Base-by-base conservation (phyloP, 23 tunicate genomes). In the Botrylloides violaceus region DNA sequence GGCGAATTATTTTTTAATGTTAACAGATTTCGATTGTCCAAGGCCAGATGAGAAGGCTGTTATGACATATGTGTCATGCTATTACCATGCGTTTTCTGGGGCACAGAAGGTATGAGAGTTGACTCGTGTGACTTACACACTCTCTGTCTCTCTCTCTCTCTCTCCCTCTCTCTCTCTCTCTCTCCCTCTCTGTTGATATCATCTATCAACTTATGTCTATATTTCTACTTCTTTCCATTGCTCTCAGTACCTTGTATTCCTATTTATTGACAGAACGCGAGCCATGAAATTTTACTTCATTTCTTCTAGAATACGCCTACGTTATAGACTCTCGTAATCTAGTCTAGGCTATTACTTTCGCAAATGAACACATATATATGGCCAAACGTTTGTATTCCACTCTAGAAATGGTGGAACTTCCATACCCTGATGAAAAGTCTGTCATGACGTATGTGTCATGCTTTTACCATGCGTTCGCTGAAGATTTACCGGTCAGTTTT, bases 51-150 rank as follows among this genome's bases (percentile, higher is more conserved):
- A 95, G 72, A 65, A 86, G 49, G 99, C 99, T 2, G 66, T 95
- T n/a, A 95, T 95, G 99, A 95, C 99, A 3, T 95, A 95, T 58
- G 99, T 95, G 64, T 95, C 99, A 31, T 95, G 99, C 61, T 95
- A 87, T 73, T 95, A 95, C 66, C 99, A 95, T 70, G 99, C 99
- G 19, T 95, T 95, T 73, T 82, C 91, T 12, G 99, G 99, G 29
- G 91, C 89, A 9, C 84, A 95, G 75, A 95, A 95, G 99, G 99
- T 95, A 75, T 47, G 82, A 61, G 61, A 56, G 70, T 15, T n/a
- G 23, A 36, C 49, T 15, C 50, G 49, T 72, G 37, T 22, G 30
- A 20, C 32, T 15, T 34, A 4, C 29, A 70, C 36, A 39, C 15
- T 50, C 27, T 15, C 77, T 29, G 66, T 70, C 3, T 57, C 71